Conservation (phyloP, 1,140 invertebrate species). For the Reticulitermes speratus region DNA sequence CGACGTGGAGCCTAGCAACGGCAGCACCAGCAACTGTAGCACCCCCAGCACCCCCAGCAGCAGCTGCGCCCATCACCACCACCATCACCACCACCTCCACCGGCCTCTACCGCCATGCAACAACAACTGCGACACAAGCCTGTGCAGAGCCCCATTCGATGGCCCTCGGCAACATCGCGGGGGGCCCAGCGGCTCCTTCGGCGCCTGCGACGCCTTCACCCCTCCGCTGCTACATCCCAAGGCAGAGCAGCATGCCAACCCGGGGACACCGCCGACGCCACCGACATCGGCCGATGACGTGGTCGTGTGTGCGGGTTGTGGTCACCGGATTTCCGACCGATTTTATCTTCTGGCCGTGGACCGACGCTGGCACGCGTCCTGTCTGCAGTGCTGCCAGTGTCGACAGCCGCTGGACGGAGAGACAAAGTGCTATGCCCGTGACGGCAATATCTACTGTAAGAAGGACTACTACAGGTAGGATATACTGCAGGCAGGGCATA, state of each 20-base stretch:
- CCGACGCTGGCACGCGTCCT: slow-evolving; percentile 88
- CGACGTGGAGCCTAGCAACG: slow-evolving; percentile 46
- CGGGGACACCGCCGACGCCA: slow-evolving; percentile 42
- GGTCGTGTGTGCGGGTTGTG: slow-evolving; percentile 82
- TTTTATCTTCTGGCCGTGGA: slow-evolving; percentile 90
- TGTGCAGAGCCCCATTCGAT: slow-evolving; percentile 45
- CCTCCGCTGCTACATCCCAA: background rate
- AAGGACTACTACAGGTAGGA: slow-evolving; percentile 95
- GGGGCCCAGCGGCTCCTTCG: slow-evolving; percentile 25
- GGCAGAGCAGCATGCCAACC: slow-evolving; percentile 27
- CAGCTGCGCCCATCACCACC: slow-evolving; percentile 38
- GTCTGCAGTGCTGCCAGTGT: slow-evolving; percentile 90
- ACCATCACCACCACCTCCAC: slow-evolving; percentile 40
- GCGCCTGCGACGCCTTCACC: background rate
- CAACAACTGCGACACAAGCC: slow-evolving; percentile 47
- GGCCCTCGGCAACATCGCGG: slow-evolving; percentile 44
- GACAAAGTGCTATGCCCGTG: slow-evolving; percentile 88
- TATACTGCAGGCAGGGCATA: too few species aligned
- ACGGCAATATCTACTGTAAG: slow-evolving; percentile 95
- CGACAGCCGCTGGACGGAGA: slow-evolving; percentile 85
- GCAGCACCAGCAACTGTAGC: slow-evolving; percentile 45
- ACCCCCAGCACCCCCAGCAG: slow-evolving; percentile 23
- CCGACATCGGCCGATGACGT: slow-evolving; percentile 40
- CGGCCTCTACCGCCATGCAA: slow-evolving; percentile 33
- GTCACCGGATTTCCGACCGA: slow-evolving; percentile 77